Base-by-base conservation (phyloP, 2,888 invertebrate species). In the Alloscopus bannaensis region DNA sequence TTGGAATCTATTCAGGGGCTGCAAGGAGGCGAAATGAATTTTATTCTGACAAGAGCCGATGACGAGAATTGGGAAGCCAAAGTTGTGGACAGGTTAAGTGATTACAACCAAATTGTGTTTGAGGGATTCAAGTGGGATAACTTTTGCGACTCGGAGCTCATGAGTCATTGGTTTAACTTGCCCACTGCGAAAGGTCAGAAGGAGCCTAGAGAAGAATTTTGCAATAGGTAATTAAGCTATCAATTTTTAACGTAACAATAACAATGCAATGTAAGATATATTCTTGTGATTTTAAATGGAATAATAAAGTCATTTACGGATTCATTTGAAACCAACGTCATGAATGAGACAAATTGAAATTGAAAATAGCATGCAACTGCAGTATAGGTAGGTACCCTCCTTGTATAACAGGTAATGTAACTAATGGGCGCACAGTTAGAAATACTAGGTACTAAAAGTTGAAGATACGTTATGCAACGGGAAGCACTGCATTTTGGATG, bases 121-220 rank as follows among this genome's bases (percentile, higher is more conserved):
- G 59, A 75, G 47, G 28, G 65, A 0, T 75, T 75, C 40, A 57
- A 66, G 20, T 75, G 73, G 73, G 73, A 75, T 26, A 65, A 66
- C 24, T 75, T 75, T 75, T 75, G 73, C 59, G 66, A 66, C 57
- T 18, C 59, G 57, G 57, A 75, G 45, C 42, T 75, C 8, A 65
- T 75, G 65, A 29, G 47, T 13, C 47, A 75, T 36, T 75, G 73
- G 73, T 75, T 75, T 45, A 75, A 75, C 47, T 65, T 75, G 28
- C 73, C 73, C 3, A 59, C 28, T 11, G 26, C 59, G 3, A 66
- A 65, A 42, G 52, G 59, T 18, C 62, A 75, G 3, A 75, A 75
- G 26, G 28, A 45, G 4, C 73, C 73, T 3, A 26, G 73, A 75
- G 66, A 65, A n/a, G 28, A 57, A 18, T 75, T 75, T 66, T 75